Evolutionary conservation across 2,113 vertebrate species (phyloP).

Genomic region (Helogale parvula): DNA sequence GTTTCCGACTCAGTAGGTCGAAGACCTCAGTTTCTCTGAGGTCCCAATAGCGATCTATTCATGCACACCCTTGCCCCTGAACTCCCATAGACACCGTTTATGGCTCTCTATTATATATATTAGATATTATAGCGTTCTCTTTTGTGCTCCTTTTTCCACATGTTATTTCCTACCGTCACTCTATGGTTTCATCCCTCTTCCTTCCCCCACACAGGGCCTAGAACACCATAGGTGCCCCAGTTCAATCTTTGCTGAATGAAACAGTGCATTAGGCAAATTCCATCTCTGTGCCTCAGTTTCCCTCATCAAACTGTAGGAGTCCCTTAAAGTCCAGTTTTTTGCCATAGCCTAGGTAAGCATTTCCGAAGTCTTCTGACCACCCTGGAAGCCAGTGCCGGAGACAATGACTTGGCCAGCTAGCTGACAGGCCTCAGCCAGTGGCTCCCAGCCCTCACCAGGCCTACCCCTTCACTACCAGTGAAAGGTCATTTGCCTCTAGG

Average conservation of each 20-base stretch:
- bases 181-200: not conserved
- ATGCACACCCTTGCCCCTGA: not conserved
- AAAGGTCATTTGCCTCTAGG: not conserved
- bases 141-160: not conserved
- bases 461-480: not conserved
- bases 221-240: not conserved
- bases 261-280: not conserved
- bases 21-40: not conserved
- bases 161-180: not conserved
- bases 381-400: not conserved
- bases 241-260: not conserved
- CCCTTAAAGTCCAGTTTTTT: not conserved
- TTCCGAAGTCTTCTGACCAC: not conserved
- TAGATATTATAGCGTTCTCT: not conserved
- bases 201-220: not conserved
- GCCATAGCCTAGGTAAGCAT: not conserved
- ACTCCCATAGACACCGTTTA: not conserved
- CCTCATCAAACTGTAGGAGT: not conserved
- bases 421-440: not conserved
- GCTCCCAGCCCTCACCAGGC: not conserved
- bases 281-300: not conserved
- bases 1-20: not conserved
- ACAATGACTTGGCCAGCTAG: not conserved
- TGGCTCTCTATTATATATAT: not conserved
- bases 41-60: not conserved